Conservation (phyloP, 2,113 vertebrate species). For the Miniopterus natalensis region DNA sequence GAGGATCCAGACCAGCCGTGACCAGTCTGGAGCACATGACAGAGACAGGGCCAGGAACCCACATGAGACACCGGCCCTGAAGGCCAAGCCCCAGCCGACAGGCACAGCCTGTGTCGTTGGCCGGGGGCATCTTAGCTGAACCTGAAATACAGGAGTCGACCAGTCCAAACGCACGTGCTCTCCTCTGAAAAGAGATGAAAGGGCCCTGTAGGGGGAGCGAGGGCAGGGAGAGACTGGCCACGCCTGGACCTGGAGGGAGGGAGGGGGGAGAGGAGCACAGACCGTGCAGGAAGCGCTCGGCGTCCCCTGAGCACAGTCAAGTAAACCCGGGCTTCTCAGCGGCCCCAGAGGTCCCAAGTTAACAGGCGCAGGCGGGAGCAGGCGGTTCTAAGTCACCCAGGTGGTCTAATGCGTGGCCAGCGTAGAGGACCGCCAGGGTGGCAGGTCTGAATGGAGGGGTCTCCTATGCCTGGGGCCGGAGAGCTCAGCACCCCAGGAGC, state of each 20-base stretch:
- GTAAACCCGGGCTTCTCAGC: too few relatives aligned
- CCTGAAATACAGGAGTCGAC: not conserved
- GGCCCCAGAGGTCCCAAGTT: not conserved
- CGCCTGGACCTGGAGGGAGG: not conserved
- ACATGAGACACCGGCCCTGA: not conserved
- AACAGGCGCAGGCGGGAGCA: not conserved
- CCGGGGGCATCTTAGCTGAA: not conserved
- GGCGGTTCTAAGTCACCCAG: not conserved
- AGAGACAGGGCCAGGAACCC: not conserved
- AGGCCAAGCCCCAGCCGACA: not conserved
- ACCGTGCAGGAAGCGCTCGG: not conserved
- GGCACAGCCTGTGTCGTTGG: not conserved
- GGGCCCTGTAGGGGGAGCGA: not conserved
- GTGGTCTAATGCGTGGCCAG: not conserved
- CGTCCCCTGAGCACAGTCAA: not conserved
- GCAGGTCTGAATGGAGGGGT: not conserved
- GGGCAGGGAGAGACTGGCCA: fast-evolving
- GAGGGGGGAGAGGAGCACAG: not conserved
- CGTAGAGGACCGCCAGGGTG: not conserved
- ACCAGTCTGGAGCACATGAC: not conserved
- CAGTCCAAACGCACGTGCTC: not conserved
- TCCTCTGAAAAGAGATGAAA: too few relatives aligned
- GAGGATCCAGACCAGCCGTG: not conserved
- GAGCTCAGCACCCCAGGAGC: too few relatives aligned
- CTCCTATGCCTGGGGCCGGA: not conserved